These are phyloP conservation scores for Petaurus breviceps DNA, from an alignment of 2,113 vertebrate genomes.

Conservation along the genomic window DNA sequence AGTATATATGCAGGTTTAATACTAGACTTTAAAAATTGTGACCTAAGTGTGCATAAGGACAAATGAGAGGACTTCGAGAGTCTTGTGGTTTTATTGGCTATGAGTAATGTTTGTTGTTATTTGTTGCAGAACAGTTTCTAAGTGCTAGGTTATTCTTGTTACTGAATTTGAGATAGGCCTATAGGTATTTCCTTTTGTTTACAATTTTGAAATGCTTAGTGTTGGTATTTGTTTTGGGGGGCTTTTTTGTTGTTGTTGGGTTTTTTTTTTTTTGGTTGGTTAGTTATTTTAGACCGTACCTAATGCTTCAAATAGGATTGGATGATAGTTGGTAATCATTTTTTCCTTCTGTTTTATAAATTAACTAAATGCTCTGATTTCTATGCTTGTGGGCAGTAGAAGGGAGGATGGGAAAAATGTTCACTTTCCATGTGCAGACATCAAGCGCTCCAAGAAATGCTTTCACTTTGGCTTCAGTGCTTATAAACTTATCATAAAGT, in stretches of 20 bases:
- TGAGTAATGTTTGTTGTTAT: slow-evolving; percentile 3
- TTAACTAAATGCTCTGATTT: neutral
- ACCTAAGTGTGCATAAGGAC: neutral
- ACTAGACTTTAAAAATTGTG: neutral
- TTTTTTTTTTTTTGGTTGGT: neutral
- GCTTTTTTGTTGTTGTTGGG: neutral
- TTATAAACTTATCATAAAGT: slow-evolving; percentile 50
- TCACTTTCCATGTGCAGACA: neutral
- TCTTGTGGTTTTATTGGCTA: neutral
- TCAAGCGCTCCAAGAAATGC: neutral
- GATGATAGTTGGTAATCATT: neutral
- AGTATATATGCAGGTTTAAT: neutral
- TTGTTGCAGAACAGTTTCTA: slow-evolving; percentile 39
- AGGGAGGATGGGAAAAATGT: neutral
- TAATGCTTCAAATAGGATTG: neutral
- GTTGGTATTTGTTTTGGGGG: neutral
- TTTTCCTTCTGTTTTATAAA: slow-evolving; percentile 2
- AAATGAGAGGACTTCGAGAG: slow-evolving; percentile 13
- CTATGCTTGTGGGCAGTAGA: neutral
- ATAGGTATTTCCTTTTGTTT: slow-evolving; percentile 27
- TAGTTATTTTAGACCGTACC: neutral
- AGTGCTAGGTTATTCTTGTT: slow-evolving; percentile 28
- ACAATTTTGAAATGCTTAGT: slow-evolving; percentile 22
- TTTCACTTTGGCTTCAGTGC: slow-evolving; percentile 4
- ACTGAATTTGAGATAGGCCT: neutral